These are phyloP conservation scores for Trochalopteron elliotii DNA, from an alignment of 2,113 vertebrate species.

Conservation along the genomic window DNA sequence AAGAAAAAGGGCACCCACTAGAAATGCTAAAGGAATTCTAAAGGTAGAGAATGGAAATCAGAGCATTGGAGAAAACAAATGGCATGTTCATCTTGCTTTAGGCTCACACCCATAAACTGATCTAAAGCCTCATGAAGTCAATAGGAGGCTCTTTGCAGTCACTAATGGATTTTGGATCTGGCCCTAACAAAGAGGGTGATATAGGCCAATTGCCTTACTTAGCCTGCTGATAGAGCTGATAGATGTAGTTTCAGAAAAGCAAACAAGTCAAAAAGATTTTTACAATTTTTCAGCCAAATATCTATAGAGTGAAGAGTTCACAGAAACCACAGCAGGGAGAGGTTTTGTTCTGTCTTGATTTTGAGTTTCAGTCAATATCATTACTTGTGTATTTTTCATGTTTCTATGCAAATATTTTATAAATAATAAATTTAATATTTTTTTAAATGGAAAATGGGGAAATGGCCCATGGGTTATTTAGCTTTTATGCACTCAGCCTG, in stretches of 20 bases:
- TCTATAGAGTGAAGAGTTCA: background rate
- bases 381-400: background rate
- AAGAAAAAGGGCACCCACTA: background rate
- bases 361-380: background rate
- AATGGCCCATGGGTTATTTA: background rate
- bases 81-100: background rate
- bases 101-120: background rate
- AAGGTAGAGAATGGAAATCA: background rate
- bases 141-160: background rate
- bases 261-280: background rate
- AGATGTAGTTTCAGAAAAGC: background rate
- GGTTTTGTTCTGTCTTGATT: background rate
- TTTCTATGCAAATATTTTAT: background rate
- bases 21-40: background rate
- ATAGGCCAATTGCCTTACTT: background rate
- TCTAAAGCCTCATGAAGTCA: background rate
- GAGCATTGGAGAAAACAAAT: background rate
- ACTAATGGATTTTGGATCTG: slow-evolving; percentile 26
- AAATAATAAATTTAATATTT: background rate
- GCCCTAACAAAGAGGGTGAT: background rate
- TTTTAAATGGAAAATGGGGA: background rate
- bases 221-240: background rate
- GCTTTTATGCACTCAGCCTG: background rate
- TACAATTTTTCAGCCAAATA: background rate
- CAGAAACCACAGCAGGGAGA: background rate